Percentiles rank a stretch among this genome's conserved stretches.
Conservation (phyloP, 1,140 invertebrate genomes). For the Helicorthomorpha holstii region DNA sequence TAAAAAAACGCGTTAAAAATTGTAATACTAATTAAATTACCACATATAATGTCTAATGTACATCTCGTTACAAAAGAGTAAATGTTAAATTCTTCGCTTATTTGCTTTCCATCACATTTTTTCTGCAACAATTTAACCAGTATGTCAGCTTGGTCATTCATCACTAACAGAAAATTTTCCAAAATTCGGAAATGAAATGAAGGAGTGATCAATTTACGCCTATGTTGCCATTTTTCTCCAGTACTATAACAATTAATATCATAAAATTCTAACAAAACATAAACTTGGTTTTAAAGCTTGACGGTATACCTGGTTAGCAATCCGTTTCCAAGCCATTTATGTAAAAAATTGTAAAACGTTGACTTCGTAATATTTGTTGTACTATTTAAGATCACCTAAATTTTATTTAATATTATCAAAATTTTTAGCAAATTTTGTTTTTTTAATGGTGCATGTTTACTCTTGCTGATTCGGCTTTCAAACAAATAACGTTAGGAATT, state of each 20-base stretch:
- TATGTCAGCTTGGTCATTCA: conserved; percentile 52
- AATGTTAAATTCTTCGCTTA: conserved; percentile 56
- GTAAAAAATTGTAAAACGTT: neutral
- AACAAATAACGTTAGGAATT: too few species aligned
- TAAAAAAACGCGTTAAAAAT: neutral
- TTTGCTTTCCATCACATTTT: conserved; percentile 38
- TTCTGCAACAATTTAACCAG: conserved; percentile 43
- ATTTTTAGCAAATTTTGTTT: too few species aligned
- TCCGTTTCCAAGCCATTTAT: neutral
- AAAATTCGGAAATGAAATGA: conserved; percentile 79
- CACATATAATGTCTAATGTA: conserved; percentile 75
- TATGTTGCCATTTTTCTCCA: conserved; percentile 55
- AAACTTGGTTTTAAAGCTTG: neutral
- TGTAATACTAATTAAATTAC: conserved; percentile 26
- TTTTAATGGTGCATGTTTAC: too few species aligned
- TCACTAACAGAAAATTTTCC: too few species aligned
- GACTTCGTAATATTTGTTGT: too few species aligned
- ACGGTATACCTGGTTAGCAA: neutral
- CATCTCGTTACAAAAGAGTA: conserved; percentile 56
- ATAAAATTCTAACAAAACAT: neutral
- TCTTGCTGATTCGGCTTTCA: too few species aligned
- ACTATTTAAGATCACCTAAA: neutral
- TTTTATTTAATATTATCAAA: too few species aligned
- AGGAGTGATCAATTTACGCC: conserved; percentile 78
- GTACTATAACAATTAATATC: conserved; percentile 21